These are phyloP conservation scores for Nycticebus coucang DNA, from an alignment of 2,113 vertebrate species.

Conservation along the genomic window DNA sequence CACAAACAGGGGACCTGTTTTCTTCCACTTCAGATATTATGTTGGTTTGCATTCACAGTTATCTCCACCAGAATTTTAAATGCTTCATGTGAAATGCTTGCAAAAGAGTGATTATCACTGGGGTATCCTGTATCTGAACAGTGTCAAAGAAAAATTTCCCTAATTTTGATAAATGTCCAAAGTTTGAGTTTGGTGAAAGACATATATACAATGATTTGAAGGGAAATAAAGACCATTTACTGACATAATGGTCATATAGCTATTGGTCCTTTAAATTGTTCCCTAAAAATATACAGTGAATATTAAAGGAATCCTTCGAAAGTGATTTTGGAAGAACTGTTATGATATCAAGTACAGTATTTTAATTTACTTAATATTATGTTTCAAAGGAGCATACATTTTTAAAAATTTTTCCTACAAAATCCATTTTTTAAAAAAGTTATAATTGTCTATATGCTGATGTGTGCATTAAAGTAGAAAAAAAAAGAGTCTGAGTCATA, in stretches of 20 bases:
- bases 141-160: constrained; percentile 15
- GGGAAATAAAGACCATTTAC: neutral
- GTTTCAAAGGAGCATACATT: neutral
- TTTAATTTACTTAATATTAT: neutral
- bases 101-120: neutral
- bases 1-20: neutral
- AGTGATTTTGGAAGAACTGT: neutral
- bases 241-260: neutral
- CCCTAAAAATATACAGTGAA: neutral
- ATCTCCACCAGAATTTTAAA: constrained; percentile 13
- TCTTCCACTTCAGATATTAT: constrained; percentile 15
- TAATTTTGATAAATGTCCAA: constrained; percentile 10
- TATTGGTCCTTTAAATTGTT: neutral
- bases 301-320: neutral
- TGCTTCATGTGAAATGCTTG: constrained; percentile 7
- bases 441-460: neutral
- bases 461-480: neutral
- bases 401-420: neutral
- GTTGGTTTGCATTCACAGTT: constrained; percentile 38
- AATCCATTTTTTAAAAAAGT: neutral
- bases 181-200: neutral
- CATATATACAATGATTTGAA: neutral
- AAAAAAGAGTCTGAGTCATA: neutral
- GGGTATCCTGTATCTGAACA: neutral
- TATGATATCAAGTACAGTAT: neutral